Conservation (phyloP, 2,888 invertebrate species). For the Caenorhabditis panamensis region DNA sequence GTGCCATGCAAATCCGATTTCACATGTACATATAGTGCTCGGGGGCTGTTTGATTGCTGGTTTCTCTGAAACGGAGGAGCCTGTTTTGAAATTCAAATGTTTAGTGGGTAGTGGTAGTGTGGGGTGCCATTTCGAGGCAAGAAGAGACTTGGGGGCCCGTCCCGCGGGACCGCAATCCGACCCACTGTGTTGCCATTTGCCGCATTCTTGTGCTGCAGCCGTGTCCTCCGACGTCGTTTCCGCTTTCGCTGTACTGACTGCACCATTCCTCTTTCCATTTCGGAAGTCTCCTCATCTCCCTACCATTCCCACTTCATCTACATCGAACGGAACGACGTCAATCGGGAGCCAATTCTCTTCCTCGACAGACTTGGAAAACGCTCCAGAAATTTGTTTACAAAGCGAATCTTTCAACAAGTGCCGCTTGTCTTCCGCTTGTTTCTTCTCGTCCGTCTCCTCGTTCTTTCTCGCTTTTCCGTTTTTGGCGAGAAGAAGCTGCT, state of each 20-base stretch:
- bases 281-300: no score
- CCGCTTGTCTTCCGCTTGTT: slow-evolving; percentile 15
- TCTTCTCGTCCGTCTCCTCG: slow-evolving; percentile 3
- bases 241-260: slow-evolving; percentile 6
- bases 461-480: background rate
- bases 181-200: slow-evolving; percentile 47
- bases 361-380: background rate
- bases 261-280: slow-evolving; percentile 19
- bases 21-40: slow-evolving; percentile 34
- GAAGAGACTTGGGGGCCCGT: slow-evolving; percentile 22
- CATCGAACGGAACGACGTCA: background rate
- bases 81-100: slow-evolving; percentile 51
- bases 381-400: slow-evolving; percentile 39
- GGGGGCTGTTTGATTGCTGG: background rate
- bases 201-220: slow-evolving; percentile 11
- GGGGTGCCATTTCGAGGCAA: background rate
- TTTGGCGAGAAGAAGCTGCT: background rate
- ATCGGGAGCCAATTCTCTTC: no score
- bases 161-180: slow-evolving; percentile 35
- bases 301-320: slow-evolving; percentile 1
- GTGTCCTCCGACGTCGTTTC: slow-evolving; percentile 12
- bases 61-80: slow-evolving; percentile 9
- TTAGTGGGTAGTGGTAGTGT: slow-evolving; percentile 31
- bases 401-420: slow-evolving; percentile 27
- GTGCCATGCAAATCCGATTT: slow-evolving; percentile 38